phyloP scores from a whole-genome alignment of 2,113 vertebrate genomes.

The Todiramphus saurophagus region DNA sequence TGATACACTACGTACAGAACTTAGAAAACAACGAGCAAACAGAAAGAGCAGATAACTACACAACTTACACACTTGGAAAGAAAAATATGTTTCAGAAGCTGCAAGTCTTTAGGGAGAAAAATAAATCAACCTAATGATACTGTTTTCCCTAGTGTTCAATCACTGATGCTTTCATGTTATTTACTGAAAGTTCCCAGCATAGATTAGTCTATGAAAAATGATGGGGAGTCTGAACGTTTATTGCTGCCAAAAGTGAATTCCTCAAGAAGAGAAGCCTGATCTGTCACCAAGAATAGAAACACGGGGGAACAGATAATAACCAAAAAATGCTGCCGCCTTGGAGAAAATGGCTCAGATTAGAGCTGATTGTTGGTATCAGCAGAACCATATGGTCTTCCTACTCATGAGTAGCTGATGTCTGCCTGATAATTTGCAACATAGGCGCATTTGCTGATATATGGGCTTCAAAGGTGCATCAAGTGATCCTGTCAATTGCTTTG shows the following conservation, averaged over 20 bases:
- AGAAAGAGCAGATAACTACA: neutral
- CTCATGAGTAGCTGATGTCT: neutral
- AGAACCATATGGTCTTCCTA: neutral
- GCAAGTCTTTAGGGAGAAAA: conserved; percentile 12
- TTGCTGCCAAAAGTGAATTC: conserved; percentile 37
- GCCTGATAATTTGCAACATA: neutral
- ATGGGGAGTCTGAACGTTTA: conserved; percentile 3
- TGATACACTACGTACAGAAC: neutral
- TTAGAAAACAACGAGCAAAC: neutral
- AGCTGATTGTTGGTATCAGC: conserved; percentile 4
- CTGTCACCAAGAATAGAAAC: conserved; percentile 25
- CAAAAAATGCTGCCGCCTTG: conserved; percentile 42
- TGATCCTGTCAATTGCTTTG: neutral
- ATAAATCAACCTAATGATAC: conserved; percentile 14
- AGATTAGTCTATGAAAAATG: neutral
- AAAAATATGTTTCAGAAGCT: conserved; percentile 1
- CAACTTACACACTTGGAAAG: neutral
- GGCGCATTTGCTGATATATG: neutral
- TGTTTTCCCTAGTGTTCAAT: neutral
- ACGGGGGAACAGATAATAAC: conserved; percentile 12
- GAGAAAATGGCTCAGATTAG: neutral
- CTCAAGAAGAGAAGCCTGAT: conserved; percentile 41
- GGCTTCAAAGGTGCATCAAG: conserved; percentile 8
- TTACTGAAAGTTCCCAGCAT: conserved; percentile 7
- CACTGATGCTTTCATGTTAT: neutral